These are phyloP conservation scores for Polypedilum pembai DNA, from an alignment of 1,140 invertebrate species.

Conservation along the genomic window DNA sequence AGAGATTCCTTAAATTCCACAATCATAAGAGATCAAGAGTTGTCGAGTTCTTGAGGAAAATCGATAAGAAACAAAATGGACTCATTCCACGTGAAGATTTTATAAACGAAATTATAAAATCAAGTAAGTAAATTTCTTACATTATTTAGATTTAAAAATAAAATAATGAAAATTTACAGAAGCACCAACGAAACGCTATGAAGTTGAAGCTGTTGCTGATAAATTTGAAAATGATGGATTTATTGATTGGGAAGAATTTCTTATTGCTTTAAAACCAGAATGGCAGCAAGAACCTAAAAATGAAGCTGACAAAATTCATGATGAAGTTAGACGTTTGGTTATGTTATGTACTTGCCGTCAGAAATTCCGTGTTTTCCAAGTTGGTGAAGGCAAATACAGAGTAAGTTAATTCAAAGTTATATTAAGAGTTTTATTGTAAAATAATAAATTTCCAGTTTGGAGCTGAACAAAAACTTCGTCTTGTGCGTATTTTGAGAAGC, in stretches of 20 bases:
- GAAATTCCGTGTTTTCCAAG: conserved; percentile 59
- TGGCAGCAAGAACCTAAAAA: conserved; percentile 62
- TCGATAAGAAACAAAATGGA: conserved; percentile 97
- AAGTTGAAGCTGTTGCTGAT: conserved; percentile 98
- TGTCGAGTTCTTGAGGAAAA: conserved; percentile 96
- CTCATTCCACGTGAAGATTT: conserved; percentile 94
- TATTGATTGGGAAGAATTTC: conserved; percentile 99
- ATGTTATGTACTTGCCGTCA: conserved; percentile 58
- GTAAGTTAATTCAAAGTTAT: conserved; percentile 59
- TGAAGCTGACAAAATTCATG: conserved; percentile 53
- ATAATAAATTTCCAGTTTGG: conserved; percentile 69
- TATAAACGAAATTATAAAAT: conserved; percentile 95
- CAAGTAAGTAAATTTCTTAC: conserved; percentile 60
- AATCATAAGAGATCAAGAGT: conserved; percentile 98
- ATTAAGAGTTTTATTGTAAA: conserved; percentile 45
- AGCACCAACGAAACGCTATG: conserved; percentile 92
- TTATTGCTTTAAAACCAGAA: conserved; percentile 89
- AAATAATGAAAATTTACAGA: conserved; percentile 51
- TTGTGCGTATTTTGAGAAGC: conserved; percentile 94
- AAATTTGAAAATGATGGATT: conserved; percentile 92
- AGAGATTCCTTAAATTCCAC: conserved; percentile 98
- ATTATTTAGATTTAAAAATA: not conserved
- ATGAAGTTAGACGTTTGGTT: conserved; percentile 60
- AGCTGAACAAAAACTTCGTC: conserved; percentile 92
- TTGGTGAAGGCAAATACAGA: conserved; percentile 63